phyloP scores from a whole-genome alignment of 1,140 invertebrate genomes.

The Caenorhabditis latens region DNA sequence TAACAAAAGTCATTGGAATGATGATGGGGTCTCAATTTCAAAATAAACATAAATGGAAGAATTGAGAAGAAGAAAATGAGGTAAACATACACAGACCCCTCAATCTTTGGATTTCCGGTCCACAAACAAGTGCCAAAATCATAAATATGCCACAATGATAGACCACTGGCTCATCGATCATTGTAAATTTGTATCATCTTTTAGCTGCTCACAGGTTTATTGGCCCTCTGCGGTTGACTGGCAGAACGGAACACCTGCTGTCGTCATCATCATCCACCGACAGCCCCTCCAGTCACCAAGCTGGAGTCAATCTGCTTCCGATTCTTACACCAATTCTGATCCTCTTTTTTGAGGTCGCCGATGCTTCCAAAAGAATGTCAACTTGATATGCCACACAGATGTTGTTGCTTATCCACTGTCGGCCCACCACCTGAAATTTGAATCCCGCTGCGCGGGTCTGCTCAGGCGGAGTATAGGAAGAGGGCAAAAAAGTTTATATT shows the following conservation, averaged over 20 bases:
- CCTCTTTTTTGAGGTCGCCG: constrained; percentile 23
- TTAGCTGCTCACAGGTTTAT: constrained; percentile 50
- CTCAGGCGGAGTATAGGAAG: not conserved
- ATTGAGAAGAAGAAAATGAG: constrained; percentile 16
- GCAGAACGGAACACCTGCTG: constrained; percentile 37
- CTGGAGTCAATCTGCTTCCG: constrained; percentile 35
- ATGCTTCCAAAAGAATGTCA: constrained; percentile 30
- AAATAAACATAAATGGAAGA: constrained; percentile 55
- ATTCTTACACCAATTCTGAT: constrained; percentile 16
- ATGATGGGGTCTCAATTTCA: constrained; percentile 38
- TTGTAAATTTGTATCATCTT: constrained; percentile 52
- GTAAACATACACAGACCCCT: constrained; percentile 38
- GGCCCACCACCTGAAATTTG: not conserved
- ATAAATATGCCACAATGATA: constrained; percentile 42
- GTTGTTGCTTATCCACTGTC: not conserved
- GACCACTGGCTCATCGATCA: constrained; percentile 15
- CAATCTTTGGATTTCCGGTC: constrained; percentile 21
- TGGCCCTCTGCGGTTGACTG: constrained; percentile 53
- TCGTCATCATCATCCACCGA: constrained; percentile 30
- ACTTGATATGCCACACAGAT: constrained; percentile 21
- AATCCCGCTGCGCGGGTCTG: not conserved
- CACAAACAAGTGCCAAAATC: constrained; percentile 50
- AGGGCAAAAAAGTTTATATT: constrained; percentile 33
- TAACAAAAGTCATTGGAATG: constrained; percentile 46
- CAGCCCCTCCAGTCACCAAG: constrained; percentile 28